A percentile compares a stretch with the other conserved stretches of the same genome.
Evolutionary conservation across 2,888 invertebrate genomes (phyloP).

Genomic region (Tetragonisca angustula): DNA sequence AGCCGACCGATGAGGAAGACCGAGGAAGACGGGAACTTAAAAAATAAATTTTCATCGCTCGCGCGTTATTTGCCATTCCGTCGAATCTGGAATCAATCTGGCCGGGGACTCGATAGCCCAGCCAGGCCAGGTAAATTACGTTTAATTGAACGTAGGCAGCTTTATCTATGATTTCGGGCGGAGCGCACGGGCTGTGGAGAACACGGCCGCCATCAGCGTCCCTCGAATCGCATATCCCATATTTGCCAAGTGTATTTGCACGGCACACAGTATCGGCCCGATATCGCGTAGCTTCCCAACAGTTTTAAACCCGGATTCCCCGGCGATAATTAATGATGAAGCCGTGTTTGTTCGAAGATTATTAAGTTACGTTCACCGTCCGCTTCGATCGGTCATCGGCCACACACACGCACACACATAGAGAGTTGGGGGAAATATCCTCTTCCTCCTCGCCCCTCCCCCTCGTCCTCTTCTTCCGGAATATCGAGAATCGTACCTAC

Average conservation of each 20-base stretch:
- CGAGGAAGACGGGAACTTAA: not conserved
- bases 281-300: slow-evolving; percentile 70
- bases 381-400: slow-evolving; percentile 33
- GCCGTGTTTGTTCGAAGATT: slow-evolving; percentile 77
- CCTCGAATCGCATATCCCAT: slow-evolving; percentile 64
- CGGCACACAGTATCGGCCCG: slow-evolving; percentile 73
- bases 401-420: not conserved
- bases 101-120: slow-evolving; percentile 23
- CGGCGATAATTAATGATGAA: slow-evolving; percentile 79
- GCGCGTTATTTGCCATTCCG: slow-evolving; percentile 44
- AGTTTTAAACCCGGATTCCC: slow-evolving; percentile 79
- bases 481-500: not conserved
- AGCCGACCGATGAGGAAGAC: not conserved
- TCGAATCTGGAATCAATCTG: slow-evolving; percentile 50
- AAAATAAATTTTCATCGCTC: slow-evolving; percentile 51
- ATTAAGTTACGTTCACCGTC: slow-evolving; percentile 75
- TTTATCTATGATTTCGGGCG: slow-evolving; percentile 67
- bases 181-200: slow-evolving; percentile 17
- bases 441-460: not conserved
- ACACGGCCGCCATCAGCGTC: slow-evolving; percentile 26
- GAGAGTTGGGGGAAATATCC: not conserved
- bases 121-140: slow-evolving; percentile 63
- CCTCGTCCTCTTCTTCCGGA: not conserved
- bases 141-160: slow-evolving; percentile 67
- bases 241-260: slow-evolving; percentile 78